Conservation (phyloP, 2,888 invertebrate species). For the Drosophila multiciliata region DNA sequence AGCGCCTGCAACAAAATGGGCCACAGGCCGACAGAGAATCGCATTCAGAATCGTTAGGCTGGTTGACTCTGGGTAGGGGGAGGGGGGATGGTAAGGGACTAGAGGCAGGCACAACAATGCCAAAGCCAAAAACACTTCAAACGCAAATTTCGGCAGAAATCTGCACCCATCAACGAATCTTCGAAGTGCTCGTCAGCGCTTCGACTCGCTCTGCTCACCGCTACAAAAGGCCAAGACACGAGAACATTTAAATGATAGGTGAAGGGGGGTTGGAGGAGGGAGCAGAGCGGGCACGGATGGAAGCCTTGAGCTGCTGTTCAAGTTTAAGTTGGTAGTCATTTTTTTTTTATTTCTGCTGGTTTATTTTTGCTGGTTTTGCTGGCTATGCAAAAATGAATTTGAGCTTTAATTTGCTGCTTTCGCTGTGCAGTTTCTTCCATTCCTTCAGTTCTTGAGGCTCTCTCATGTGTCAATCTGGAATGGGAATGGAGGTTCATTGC, state of each 20-base stretch:
- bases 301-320: conserved; percentile 1
- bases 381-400: conserved; percentile 78
- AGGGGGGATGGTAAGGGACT: not conserved
- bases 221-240: conserved; percentile 51
- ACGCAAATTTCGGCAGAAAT: conserved; percentile 82
- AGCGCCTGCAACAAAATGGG: conserved; percentile 51
- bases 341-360: not conserved
- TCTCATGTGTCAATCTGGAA: conserved; percentile 71
- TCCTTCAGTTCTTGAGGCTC: conserved; percentile 17
- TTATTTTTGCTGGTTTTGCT: not conserved
- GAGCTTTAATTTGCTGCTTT: conserved; percentile 74
- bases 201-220: conserved; percentile 23
- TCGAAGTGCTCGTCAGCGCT: conserved; percentile 63
- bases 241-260: conserved; percentile 10
- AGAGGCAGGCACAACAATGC: conserved; percentile 39
- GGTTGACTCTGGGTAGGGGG: too few species aligned
- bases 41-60: not conserved
- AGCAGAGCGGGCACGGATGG: not conserved
- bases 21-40: conserved; percentile 30
- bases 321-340: conserved; percentile 24
- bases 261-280: not conserved
- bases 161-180: conserved; percentile 73
- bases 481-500: conserved; percentile 20
- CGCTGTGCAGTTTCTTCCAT: conserved; percentile 75
- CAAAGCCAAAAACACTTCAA: conserved; percentile 73